phyloP scores from a whole-genome alignment of 2,888 invertebrate genomes.

The Drosophila quinaria region DNA sequence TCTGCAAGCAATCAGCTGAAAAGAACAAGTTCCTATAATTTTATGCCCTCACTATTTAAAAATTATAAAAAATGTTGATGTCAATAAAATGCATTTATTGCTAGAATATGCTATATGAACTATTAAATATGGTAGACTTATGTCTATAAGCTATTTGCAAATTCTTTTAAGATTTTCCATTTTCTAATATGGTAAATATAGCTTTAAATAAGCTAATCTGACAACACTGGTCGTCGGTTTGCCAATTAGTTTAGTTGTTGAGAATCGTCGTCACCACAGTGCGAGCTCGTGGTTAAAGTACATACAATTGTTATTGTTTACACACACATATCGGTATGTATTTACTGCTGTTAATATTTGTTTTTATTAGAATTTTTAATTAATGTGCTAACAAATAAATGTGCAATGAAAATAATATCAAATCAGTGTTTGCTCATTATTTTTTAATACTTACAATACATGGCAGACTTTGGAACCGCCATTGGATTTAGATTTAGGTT shows the following conservation, averaged over 20 bases:
- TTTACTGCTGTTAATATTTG: slow-evolving; percentile 37
- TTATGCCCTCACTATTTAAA: too few species aligned
- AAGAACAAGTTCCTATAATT: too few species aligned
- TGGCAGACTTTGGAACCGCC: not conserved
- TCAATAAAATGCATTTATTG: too few species aligned
- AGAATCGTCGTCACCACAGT: slow-evolving; percentile 34
- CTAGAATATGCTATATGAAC: too few species aligned
- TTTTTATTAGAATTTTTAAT: slow-evolving; percentile 34
- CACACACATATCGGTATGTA: slow-evolving; percentile 16
- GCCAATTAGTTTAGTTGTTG: slow-evolving; percentile 73
- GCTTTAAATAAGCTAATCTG: too few species aligned
- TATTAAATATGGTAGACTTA: too few species aligned
- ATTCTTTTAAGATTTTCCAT: too few species aligned
- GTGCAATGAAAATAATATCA: slow-evolving; percentile 9
- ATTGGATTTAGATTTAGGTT: not conserved
- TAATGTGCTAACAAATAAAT: slow-evolving; percentile 31
- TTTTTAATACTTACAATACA: not conserved
- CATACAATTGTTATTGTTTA: slow-evolving; percentile 1
- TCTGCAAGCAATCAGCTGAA: too few species aligned
- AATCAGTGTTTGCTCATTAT: slow-evolving; percentile 4
- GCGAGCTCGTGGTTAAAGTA: slow-evolving; percentile 28
- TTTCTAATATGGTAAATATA: too few species aligned
- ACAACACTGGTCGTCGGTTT: slow-evolving; percentile 45
- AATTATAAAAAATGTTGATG: too few species aligned
- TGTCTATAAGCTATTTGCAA: too few species aligned